Conservation (phyloP, 2,113 vertebrate genomes). For the Mustela nigripes region DNA sequence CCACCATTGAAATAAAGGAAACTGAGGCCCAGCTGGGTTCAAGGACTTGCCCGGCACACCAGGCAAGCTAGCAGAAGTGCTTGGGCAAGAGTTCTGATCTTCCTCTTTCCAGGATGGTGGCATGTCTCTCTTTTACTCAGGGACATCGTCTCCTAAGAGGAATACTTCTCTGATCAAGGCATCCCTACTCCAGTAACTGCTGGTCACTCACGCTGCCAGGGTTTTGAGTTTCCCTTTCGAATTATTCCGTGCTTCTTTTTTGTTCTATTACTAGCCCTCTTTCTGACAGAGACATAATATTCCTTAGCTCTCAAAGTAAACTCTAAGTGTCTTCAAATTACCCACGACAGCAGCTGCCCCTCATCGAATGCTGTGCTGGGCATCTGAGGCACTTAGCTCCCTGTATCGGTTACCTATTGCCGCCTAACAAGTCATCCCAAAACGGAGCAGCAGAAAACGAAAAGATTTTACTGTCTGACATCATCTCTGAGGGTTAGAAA, state of each 20-base stretch:
- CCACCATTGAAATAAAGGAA: neutral
- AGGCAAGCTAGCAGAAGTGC: rapidly evolving
- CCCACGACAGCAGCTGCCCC: neutral
- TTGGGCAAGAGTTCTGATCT: neutral
- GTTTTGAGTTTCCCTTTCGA: neutral
- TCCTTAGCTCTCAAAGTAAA: neutral
- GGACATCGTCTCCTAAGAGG: neutral
- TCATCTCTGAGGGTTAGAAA: neutral
- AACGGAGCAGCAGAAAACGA: neutral
- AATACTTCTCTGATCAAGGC: neutral
- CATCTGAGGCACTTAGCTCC: neutral
- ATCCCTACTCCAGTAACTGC: neutral
- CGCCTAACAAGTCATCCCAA: neutral
- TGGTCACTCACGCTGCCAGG: neutral
- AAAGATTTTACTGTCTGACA: neutral
- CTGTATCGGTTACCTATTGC: neutral
- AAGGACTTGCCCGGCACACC: neutral
- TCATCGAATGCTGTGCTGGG: neutral
- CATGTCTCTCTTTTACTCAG: neutral
- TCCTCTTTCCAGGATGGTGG: neutral
- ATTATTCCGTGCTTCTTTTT: neutral
- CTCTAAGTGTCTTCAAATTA: neutral
- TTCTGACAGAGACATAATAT: neutral
- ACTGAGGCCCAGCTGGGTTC: neutral
- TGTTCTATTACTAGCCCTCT: neutral